Percentiles rank a stretch among this genome's conserved stretches.
Conservation (phyloP, 92 coral and sea anemone species). For the Chrysogorgia sp. region DNA sequence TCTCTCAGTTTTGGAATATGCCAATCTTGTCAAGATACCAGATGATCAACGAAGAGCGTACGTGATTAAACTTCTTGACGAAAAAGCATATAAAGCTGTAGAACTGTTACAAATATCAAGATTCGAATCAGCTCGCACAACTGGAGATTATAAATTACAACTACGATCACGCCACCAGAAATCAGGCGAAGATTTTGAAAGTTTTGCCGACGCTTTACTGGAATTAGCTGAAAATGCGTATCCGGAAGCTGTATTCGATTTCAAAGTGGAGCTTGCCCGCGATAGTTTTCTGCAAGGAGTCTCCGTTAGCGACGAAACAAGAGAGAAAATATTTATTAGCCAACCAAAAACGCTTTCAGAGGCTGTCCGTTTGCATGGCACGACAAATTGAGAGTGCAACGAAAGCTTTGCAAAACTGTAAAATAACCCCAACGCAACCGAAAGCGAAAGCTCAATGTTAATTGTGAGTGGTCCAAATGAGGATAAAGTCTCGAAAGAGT, state of each 20-base stretch:
- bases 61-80: not conserved
- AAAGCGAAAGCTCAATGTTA: constrained; percentile 19
- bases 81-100: not conserved
- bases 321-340: constrained; percentile 11
- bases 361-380: constrained; percentile 8
- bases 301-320: not conserved
- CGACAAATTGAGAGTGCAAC: constrained; percentile 3
- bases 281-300: constrained; percentile 53
- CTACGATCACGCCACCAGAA: constrained; percentile 21
- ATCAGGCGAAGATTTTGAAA: constrained; percentile 48
- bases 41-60: not conserved
- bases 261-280: constrained; percentile 57
- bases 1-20: constrained; percentile 2
- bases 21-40: constrained; percentile 3
- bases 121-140: constrained; percentile 59
- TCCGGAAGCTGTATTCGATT: constrained; percentile 55
- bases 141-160: constrained; percentile 56
- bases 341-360: constrained; percentile 12
- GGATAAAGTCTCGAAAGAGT: constrained; percentile 48
- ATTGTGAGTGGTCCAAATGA: not conserved
- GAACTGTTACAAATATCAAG: not conserved
- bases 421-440: not conserved
- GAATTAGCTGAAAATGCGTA: constrained; percentile 66
- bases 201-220: constrained; percentile 52
- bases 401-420: not conserved